Evolutionary conservation across 2,888 invertebrate species (phyloP).

Genomic region (Plagiodera versicolora): DNA sequence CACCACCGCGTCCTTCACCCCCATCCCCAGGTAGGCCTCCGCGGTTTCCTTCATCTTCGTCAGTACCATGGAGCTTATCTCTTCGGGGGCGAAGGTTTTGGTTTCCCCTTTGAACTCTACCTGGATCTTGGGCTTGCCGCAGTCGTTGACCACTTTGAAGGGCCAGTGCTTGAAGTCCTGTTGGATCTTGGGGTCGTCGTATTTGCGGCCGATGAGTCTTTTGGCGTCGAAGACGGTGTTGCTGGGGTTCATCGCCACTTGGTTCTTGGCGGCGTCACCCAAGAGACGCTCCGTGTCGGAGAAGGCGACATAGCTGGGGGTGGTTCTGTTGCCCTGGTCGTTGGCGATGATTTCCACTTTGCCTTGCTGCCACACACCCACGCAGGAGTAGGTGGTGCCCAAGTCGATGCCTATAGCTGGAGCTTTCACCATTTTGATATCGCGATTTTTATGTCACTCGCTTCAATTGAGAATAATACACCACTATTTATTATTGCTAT

Average conservation of each 20-base stretch:
- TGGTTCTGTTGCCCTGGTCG: conserved; percentile 82
- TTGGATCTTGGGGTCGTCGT: conserved; percentile 73
- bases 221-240: conserved; percentile 74
- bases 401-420: conserved; percentile 78
- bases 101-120: conserved; percentile 67
- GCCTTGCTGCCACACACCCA: conserved; percentile 79
- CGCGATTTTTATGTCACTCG: background rate
- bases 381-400: conserved; percentile 87
- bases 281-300: conserved; percentile 69
- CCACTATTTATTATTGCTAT: background rate
- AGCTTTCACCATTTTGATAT: conserved; percentile 49
- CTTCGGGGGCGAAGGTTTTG: conserved; percentile 70
- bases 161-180: conserved; percentile 85
- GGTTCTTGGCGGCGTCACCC: conserved; percentile 72
- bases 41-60: conserved; percentile 50
- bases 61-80: conserved; percentile 70
- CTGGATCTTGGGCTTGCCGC: conserved; percentile 69
- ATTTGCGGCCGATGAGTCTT: conserved; percentile 79
- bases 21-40: conserved; percentile 55
- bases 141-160: conserved; percentile 70
- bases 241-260: conserved; percentile 71
- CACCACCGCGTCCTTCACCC: conserved; percentile 60
- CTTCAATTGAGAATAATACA: background rate
- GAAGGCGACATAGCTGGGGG: conserved; percentile 78
- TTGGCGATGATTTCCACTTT: conserved; percentile 87